Base-by-base conservation (phyloP, 2,797 vertebrate species). In the Cyprinella venusta region DNA sequence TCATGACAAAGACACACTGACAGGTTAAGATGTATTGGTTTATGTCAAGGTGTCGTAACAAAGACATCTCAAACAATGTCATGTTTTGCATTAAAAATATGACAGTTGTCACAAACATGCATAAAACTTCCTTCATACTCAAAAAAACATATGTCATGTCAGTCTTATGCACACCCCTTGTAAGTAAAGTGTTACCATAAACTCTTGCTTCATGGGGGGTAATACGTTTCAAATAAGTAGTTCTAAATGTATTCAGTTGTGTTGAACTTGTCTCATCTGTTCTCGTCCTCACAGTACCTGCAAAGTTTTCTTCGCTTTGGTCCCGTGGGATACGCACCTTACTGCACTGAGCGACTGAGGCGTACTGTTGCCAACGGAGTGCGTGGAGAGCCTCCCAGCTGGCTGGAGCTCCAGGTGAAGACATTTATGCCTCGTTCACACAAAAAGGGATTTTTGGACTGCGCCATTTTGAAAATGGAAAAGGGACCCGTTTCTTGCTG, bases 351-450 rank as follows among this genome's bases (percentile, higher is more conserved):
- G 54, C 94, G 96, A 74, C 94, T 99, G 85, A 92, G 89, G 42
- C 96, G 98, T 33, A 98, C 97, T 0, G 90, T 90, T 0, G 78
- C 90, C 87, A 99, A 99, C 0, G 97, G 98, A 56, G 93, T 93
- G 0, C 93, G 98, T 8, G 92, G 89, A 6, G 97, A 99, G 84
- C 96, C 98, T 16, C 97, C 98, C 0, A 95, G 96, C 90, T 99
- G 96, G 95, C 89, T 98, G 85, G 98, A 99, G 92, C 95, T 99
- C 24, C 96, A 99, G 96, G 98, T 98, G 90, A 78, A 82, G 21
- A 33, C 30, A 42, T 8, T 30, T 13, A 48, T 19, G 8, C 10
- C 21, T 21, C 48, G 19, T 40, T 54, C 12, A 24, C 8, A 38
- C 24, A 59, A 13, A 26, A 15, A 59, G 16, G 2, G 54, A 15